Percentiles rank a stretch among this genome's conserved stretches.
Evolutionary conservation across 2,113 vertebrate species (phyloP).

Genomic region (Dicrurus megarhynchus): DNA sequence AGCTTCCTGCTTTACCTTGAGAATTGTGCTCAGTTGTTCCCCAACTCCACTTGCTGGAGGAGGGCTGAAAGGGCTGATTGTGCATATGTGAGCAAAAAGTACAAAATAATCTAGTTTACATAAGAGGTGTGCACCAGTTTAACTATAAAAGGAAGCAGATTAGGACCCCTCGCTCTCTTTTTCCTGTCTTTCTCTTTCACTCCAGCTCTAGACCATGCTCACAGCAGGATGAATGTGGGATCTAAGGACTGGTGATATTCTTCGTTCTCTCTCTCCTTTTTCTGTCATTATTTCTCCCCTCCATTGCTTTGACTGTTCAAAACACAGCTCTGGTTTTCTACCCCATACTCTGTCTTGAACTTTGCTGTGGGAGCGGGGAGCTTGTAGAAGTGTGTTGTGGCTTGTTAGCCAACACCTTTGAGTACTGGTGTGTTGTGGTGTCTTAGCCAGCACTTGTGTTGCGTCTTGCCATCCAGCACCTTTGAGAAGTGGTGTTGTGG

Average conservation of each 20-base stretch:
- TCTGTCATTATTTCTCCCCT: background rate
- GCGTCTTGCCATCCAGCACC: background rate
- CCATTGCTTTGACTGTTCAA: background rate
- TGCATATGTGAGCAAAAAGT: background rate
- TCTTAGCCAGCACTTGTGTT: background rate
- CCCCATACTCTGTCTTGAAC: background rate
- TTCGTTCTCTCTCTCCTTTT: background rate
- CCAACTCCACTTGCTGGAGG: background rate
- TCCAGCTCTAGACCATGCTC: background rate
- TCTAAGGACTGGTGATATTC: background rate
- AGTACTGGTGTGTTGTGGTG: background rate
- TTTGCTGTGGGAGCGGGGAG: background rate
- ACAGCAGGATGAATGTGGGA: background rate
- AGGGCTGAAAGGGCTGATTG: background rate
- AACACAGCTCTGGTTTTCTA: background rate
- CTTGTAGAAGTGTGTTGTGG: background rate
- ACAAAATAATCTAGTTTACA: background rate
- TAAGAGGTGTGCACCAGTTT: background rate
- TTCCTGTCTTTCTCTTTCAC: background rate
- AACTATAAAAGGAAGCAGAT: background rate
- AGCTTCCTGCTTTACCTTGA: background rate
- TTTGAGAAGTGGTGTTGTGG: background rate
- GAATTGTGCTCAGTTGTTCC: fast-evolving
- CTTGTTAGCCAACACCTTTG: background rate
- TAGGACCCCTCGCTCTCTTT: background rate